Evolutionary conservation across 2,888 invertebrate genomes (phyloP).

Genomic region (Coelogynopora nodosa): DNA sequence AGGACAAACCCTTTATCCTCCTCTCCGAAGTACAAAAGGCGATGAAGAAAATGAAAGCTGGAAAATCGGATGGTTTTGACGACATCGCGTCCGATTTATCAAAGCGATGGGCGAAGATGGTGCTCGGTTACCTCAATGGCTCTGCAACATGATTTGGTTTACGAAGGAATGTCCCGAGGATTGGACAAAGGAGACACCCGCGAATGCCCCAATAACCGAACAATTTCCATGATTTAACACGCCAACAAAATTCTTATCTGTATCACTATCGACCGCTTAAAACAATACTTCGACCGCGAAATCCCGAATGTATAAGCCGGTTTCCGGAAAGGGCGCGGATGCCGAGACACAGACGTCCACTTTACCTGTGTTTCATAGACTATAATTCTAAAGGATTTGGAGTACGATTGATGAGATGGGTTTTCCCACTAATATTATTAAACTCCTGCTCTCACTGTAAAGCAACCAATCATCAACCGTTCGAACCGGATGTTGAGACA

Average conservation of each 20-base stretch:
- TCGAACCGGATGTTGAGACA: constrained; percentile 1
- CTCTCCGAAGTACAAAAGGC: not conserved
- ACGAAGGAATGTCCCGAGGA: too few species aligned
- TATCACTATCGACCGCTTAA: constrained; percentile 11
- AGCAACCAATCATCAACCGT: constrained; percentile 9
- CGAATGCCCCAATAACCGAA: constrained; percentile 17
- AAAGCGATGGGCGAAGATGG: not conserved
- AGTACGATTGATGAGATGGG: not conserved
- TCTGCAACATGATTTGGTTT: too few species aligned
- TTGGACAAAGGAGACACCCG: too few species aligned
- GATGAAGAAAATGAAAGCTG: not conserved
- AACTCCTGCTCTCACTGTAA: constrained; percentile 5
- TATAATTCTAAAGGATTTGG: too few species aligned
- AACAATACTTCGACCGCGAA: not conserved
- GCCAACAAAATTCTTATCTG: not conserved
- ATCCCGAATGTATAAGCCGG: constrained; percentile 5
- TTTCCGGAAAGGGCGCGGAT: not conserved
- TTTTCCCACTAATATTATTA: not conserved
- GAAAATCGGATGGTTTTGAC: not conserved
- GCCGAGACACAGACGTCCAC: not conserved
- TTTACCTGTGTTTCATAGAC: too few species aligned
- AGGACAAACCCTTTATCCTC: not conserved
- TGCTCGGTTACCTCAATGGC: too few species aligned
- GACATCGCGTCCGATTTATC: not conserved
- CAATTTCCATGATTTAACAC: constrained; percentile 13